Percentiles rank a stretch among this genome's conserved stretches.
Conservation (phyloP, 2,797 vertebrate genomes). For the Pipistrellus pipistrellus region DNA sequence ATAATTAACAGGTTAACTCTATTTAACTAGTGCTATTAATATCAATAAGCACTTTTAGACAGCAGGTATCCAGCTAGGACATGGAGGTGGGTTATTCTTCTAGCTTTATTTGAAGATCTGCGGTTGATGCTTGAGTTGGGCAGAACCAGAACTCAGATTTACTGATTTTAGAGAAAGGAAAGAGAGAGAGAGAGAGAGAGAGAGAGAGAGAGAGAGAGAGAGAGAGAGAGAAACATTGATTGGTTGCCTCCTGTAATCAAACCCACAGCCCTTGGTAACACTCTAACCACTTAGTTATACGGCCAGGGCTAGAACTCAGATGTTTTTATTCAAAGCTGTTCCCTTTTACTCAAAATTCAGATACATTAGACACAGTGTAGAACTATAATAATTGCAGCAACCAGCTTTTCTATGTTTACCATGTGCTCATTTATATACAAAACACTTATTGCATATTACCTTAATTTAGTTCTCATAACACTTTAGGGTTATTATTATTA, state of each 20-base stretch:
- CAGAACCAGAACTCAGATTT: background rate
- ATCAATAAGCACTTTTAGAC: conserved; percentile 19
- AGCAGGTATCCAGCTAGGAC: background rate
- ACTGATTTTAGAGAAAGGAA: background rate
- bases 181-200: background rate
- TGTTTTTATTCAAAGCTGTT: conserved; percentile 19
- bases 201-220: background rate
- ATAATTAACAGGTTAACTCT: conserved; percentile 50
- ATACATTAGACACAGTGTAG: background rate
- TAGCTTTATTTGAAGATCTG: conserved; percentile 5
- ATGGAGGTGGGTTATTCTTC: background rate
- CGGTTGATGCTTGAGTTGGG: background rate
- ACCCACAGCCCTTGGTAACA: background rate
- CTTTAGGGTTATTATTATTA: background rate
- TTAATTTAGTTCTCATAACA: background rate
- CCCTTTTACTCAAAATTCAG: background rate
- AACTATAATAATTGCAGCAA: background rate
- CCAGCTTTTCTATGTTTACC: background rate
- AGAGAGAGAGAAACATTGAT: background rate
- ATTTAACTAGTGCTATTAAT: conserved; percentile 34
- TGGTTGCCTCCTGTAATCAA: background rate
- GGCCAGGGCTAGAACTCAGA: background rate
- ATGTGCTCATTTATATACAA: background rate
- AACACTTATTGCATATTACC: background rate
- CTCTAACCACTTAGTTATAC: no score